These are phyloP conservation scores for Podarcis cretensis DNA, from an alignment of 2,113 vertebrate genomes.

Conservation along the genomic window DNA sequence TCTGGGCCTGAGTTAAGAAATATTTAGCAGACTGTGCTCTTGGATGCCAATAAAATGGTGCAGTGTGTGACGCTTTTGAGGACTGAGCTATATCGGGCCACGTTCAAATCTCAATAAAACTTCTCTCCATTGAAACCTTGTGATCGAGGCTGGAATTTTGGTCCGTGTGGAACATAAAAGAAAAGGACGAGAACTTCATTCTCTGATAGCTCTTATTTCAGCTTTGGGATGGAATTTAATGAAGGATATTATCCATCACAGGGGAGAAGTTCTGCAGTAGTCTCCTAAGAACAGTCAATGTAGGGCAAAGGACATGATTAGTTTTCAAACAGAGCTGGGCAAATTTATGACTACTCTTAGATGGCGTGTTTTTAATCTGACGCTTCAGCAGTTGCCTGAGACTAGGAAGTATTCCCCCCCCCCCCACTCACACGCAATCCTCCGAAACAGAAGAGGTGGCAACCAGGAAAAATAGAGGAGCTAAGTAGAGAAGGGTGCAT, in stretches of 20 bases:
- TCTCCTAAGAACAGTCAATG: slow-evolving; percentile 4
- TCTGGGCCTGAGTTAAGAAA: background rate
- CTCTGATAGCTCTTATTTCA: slow-evolving; percentile 14
- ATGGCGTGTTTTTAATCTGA: slow-evolving; percentile 15
- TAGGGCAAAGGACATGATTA: slow-evolving; percentile 27
- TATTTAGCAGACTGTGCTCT: background rate
- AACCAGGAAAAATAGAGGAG: background rate
- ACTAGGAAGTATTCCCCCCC: background rate
- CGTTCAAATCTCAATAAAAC: background rate
- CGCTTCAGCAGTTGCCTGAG: slow-evolving; percentile 19
- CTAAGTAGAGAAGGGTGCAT: background rate
- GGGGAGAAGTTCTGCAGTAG: background rate
- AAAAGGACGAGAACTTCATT: background rate
- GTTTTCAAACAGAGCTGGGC: slow-evolving; percentile 17
- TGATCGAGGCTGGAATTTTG: slow-evolving; percentile 1
- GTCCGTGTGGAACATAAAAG: background rate
- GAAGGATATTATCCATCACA: slow-evolving; percentile 6
- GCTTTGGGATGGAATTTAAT: slow-evolving; percentile 16
- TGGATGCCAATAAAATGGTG: background rate
- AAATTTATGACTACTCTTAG: slow-evolving; percentile 18
- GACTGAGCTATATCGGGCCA: background rate
- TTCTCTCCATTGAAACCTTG: background rate
- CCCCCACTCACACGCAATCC: background rate
- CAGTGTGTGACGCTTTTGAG: background rate
- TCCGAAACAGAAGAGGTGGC: background rate